Evolutionary conservation across 2,113 vertebrate species (phyloP).

Genomic region (Xiphias gladius): DNA sequence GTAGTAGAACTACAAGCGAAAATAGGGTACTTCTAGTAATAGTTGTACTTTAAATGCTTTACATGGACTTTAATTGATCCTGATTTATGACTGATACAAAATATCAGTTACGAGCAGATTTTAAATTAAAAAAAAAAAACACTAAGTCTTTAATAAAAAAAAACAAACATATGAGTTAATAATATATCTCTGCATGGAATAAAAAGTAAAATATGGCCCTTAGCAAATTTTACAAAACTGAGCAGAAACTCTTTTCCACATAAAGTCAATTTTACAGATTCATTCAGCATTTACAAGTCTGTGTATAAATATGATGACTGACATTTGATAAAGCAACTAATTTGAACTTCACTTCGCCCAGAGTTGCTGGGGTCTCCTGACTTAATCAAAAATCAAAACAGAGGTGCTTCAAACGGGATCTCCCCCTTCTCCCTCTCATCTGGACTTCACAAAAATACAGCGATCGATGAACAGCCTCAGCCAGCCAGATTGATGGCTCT

Average conservation of each 20-base stretch:
- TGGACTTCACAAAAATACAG: background rate
- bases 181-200: background rate
- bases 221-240: too few relatives aligned
- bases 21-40: background rate
- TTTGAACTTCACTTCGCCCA: background rate
- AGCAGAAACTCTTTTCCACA: too few relatives aligned
- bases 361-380: background rate
- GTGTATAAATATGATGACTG: background rate
- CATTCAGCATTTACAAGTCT: background rate
- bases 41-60: background rate
- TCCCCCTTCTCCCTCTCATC: background rate
- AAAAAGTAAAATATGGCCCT: background rate
- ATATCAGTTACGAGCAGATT: background rate
- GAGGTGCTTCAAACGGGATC: constrained; percentile 17
- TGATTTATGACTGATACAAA: background rate
- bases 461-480: background rate
- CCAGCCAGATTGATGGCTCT: constrained; percentile 7
- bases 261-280: background rate
- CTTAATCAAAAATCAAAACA: too few relatives aligned
- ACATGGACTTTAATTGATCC: background rate
- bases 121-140: too few relatives aligned
- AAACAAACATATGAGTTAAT: background rate
- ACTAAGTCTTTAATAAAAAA: too few relatives aligned
- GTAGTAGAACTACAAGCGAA: background rate
- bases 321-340: constrained; percentile 17